phyloP scores from a whole-genome alignment of 2,797 vertebrate genomes.

The Halcyon chelicuti region DNA sequence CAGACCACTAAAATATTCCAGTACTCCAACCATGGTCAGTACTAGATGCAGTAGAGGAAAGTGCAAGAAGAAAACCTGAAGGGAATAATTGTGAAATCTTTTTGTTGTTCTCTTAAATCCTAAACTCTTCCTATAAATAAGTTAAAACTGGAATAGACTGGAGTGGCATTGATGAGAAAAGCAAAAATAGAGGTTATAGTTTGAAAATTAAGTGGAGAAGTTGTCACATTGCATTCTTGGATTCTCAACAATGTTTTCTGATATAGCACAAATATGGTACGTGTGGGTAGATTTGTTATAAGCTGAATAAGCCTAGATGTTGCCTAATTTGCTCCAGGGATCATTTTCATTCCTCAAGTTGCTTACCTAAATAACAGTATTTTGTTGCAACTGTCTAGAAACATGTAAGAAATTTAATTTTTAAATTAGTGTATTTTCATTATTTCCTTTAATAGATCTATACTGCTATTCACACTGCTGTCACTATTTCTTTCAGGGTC shows the following conservation, averaged over 20 bases:
- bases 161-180: neutral
- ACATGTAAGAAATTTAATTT: neutral
- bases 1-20: neutral
- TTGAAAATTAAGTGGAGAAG: neutral
- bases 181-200: neutral
- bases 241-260: neutral
- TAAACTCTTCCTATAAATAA: neutral
- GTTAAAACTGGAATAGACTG: neutral
- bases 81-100: neutral
- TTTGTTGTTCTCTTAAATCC: neutral
- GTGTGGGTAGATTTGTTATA: neutral
- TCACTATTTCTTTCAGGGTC: neutral
- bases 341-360: neutral
- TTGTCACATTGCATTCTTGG: neutral
- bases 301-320: neutral
- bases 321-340: neutral
- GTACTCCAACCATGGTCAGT: neutral
- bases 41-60: neutral
- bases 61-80: neutral
- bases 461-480: neutral
- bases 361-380: neutral
- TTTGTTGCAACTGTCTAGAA: neutral
- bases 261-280: neutral
- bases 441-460: neutral
- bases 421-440: neutral